Conservation (phyloP, 2,113 vertebrate genomes). For the Elgaria multicarinata region DNA sequence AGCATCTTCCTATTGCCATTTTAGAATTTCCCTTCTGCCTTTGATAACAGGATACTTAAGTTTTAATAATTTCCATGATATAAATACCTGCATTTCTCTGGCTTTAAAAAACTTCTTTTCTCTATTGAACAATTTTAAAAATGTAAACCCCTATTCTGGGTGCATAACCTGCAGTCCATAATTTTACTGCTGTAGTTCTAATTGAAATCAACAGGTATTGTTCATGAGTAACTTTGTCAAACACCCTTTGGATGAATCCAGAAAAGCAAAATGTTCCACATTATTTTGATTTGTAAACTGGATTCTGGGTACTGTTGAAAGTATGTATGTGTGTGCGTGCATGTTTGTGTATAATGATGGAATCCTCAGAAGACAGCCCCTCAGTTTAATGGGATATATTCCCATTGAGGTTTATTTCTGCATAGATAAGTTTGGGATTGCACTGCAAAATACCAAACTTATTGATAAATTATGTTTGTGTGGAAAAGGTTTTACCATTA, state of each 20-base stretch:
- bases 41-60: conserved; percentile 74
- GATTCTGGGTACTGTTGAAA: not conserved
- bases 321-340: not conserved
- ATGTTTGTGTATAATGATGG: not conserved
- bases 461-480: not conserved
- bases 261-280: not conserved
- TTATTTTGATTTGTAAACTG: not conserved
- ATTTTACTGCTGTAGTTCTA: not conserved
- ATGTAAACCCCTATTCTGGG: conserved; percentile 55
- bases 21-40: conserved; percentile 68
- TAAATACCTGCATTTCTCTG: conserved; percentile 64
- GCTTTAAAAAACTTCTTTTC: conserved; percentile 67
- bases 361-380: not conserved
- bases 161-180: conserved; percentile 26
- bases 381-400: not conserved
- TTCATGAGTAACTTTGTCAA: not conserved
- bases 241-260: not conserved
- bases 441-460: not conserved
- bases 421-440: not conserved
- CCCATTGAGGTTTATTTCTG: not conserved
- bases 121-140: conserved; percentile 43
- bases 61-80: conserved; percentile 71
- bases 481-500: not conserved
- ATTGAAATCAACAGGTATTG: not conserved
- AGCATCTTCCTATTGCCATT: conserved; percentile 57